These are phyloP conservation scores for Rhodinocichla rosea DNA, from an alignment of 2,113 vertebrate species.

Conservation along the genomic window DNA sequence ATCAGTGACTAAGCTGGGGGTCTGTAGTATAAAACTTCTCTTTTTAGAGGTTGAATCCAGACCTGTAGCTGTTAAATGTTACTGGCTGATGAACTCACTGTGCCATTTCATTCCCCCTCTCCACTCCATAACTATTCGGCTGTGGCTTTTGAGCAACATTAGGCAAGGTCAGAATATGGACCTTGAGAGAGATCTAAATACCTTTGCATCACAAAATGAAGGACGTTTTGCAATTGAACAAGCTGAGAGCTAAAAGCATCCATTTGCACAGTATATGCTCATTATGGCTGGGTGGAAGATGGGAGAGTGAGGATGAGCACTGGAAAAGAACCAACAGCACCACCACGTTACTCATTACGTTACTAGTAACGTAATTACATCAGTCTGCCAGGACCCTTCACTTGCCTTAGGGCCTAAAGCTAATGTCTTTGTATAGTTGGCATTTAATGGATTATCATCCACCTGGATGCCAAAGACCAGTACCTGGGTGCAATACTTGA, in stretches of 20 bases:
- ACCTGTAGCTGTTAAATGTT: background rate
- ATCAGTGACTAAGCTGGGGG: background rate
- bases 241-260: background rate
- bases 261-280: background rate
- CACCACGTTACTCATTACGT: too few species aligned
- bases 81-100: background rate
- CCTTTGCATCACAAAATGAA: background rate
- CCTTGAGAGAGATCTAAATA: background rate
- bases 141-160: background rate
- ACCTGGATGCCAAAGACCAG: background rate
- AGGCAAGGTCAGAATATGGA: background rate
- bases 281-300: background rate
- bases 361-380: background rate
- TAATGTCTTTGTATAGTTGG: background rate
- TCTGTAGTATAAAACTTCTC: background rate
- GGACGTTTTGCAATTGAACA: background rate
- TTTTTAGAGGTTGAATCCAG: background rate
- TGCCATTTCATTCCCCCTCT: background rate
- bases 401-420: background rate
- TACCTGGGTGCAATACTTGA: conserved; percentile 92
- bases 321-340: background rate
- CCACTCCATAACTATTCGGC: background rate
- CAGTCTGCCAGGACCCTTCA: background rate
- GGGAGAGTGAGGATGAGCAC: background rate
- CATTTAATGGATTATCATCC: background rate